Conservation (phyloP, 2,888 invertebrate genomes). For the Sarcophaga rosellei region DNA sequence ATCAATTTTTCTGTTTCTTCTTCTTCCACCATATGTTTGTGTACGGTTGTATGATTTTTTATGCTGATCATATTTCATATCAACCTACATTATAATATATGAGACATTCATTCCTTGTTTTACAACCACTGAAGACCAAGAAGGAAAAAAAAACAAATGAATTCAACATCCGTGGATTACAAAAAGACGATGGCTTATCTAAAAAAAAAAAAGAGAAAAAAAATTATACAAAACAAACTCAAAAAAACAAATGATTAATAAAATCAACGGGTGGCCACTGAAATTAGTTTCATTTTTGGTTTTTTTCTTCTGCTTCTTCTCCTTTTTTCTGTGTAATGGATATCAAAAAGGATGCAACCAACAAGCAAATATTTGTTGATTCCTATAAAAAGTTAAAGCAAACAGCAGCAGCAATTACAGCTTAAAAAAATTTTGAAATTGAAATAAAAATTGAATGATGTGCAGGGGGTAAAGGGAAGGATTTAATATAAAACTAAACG, state of each 20-base stretch:
- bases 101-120: not conserved
- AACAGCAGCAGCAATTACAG: constrained; percentile 15
- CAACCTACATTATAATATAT: constrained; percentile 49
- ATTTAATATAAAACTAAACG: not conserved
- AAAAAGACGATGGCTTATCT: constrained; percentile 26
- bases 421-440: constrained; percentile 33
- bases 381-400: not conserved
- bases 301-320: not conserved
- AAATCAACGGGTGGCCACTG: constrained; percentile 70
- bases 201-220: constrained; percentile 14
- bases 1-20: not conserved
- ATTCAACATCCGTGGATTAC: constrained; percentile 21
- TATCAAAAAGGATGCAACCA: constrained; percentile 61
- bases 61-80: constrained; percentile 53
- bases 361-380: constrained; percentile 40
- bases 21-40: not conserved
- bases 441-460: constrained; percentile 51
- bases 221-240: constrained; percentile 36
- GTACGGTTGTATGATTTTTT: constrained; percentile 48
- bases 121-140: not conserved
- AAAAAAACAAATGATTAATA: constrained; percentile 68
- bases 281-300: constrained; percentile 66
- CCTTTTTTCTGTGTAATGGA: constrained; percentile 46
- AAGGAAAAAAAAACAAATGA: not conserved
- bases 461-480: not conserved